phyloP scores from a whole-genome alignment of 1,140 invertebrate species.

The Chionoecetes opilio region DNA sequence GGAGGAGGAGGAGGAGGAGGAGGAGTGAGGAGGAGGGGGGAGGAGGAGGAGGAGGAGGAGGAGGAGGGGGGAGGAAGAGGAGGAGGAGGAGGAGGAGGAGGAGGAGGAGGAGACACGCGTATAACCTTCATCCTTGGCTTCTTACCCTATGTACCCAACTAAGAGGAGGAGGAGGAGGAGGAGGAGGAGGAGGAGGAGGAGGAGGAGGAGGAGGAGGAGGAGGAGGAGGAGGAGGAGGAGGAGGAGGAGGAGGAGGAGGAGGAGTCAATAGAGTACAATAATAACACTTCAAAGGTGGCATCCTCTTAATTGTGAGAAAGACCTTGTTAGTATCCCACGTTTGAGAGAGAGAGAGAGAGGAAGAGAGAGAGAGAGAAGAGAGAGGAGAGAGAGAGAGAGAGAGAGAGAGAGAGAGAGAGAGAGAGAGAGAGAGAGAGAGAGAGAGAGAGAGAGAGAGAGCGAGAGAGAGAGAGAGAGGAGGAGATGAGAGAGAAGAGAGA shows the following conservation, averaged over 20 bases:
- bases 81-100: too few relatives aligned
- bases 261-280: not conserved
- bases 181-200: slow-evolving; percentile 31
- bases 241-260: slow-evolving; percentile 6
- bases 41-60: too few relatives aligned
- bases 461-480: not conserved
- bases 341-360: not conserved
- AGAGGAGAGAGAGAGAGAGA: not conserved
- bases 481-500: not conserved
- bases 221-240: slow-evolving; percentile 20
- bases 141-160: not conserved
- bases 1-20: too few relatives aligned
- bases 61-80: too few relatives aligned
- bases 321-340: not conserved
- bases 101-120: too few relatives aligned
- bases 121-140: too few relatives aligned
- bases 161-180: not conserved
- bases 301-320: not conserved
- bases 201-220: slow-evolving; percentile 4
- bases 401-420: slow-evolving; percentile 11
- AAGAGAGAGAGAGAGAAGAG: not conserved
- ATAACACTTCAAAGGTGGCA: not conserved
- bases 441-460: not conserved
- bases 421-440: not conserved
- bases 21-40: too few relatives aligned